Evolutionary conservation across 2,797 vertebrate genomes (phyloP).

Genomic region (Artibeus jamaicensis): DNA sequence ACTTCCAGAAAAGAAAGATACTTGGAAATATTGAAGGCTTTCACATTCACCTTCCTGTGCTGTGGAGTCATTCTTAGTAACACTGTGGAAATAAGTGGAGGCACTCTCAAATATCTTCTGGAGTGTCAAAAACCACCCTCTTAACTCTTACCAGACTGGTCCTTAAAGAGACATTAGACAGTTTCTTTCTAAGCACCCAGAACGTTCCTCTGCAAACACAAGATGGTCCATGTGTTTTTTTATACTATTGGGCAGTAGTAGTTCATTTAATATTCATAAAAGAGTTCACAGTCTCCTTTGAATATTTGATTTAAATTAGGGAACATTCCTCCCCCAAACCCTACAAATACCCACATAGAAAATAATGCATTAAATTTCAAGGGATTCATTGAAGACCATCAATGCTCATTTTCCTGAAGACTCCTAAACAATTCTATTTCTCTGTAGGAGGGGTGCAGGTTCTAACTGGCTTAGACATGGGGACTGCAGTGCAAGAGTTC

Average conservation of each 20-base stretch:
- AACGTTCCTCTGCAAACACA: not conserved
- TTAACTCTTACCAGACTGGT: not conserved
- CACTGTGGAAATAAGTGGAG: slow-evolving; percentile 11
- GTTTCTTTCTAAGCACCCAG: not conserved
- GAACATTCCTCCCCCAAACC: not conserved
- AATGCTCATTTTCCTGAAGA: not conserved
- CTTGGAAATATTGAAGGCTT: slow-evolving; percentile 1
- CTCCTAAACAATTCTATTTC: not conserved
- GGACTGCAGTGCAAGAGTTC: not conserved
- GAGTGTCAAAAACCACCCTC: not conserved
- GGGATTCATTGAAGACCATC: not conserved
- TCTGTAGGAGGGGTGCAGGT: not conserved
- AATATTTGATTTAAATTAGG: not conserved
- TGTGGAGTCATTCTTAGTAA: slow-evolving; percentile 25
- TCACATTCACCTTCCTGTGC: slow-evolving; percentile 30
- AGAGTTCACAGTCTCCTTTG: not conserved
- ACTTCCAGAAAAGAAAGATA: slow-evolving; percentile 28
- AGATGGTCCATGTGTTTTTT: not conserved
- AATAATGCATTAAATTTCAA: not conserved
- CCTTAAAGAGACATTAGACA: not conserved
- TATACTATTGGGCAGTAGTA: not conserved
- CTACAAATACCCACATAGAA: not conserved
- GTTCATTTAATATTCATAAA: not conserved
- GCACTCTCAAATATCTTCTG: slow-evolving; percentile 11
- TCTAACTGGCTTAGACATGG: not conserved